Base-by-base conservation (phyloP, 2,888 invertebrate genomes). In the Corbicula japonica region DNA sequence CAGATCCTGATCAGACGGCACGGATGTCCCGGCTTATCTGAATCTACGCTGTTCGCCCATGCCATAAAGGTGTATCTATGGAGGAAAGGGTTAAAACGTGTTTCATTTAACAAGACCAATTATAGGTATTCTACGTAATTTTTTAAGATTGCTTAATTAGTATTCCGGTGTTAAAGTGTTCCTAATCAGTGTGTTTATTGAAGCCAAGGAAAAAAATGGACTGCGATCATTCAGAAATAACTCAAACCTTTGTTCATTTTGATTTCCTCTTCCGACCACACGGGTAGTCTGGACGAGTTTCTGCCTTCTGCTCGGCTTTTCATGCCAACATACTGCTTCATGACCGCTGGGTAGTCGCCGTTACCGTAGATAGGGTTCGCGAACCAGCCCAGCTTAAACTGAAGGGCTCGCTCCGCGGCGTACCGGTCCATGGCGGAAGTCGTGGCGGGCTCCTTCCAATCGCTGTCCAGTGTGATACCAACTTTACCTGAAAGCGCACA, bases 321-420 rank as follows among this genome's bases (percentile, higher is more conserved):
- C 12, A 56, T 63, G 10, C 58, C 88, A 2, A 92, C 85, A 28
- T 52, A 73, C 8, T 87, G 74, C 63, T 89, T 90, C 91, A 92
- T 91, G 1, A 91, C 88, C 10, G 88, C 81, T 0, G 90, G 90
- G 70, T 91, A 96, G 93, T 96, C 96, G 1, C 93, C 93, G 68
- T 89, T 87, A 15, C 90, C 90, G 73, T 80, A 88, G 10, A 92
- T 88, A 52, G 93, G 91, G 76, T 92, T 89, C 23, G 91, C 92
- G 75, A 91, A 93, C 92, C 91, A 91, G 32, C 93, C 93, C 8
- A 92, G 82, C 62, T 89, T 89, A 73, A 91, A 91, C 66, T 91
- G 86, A 5, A 90, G 76, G 2, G 90, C 89, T 32, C 89, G 66
- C 38, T 90, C 89, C 0, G 90, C 89, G 0, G 91, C 90, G 38